Percentiles rank a stretch among this genome's conserved stretches.
Evolutionary conservation across 37 sponge, comb jelly and placozoan species (phyloP).

Genomic region (Agelas oroides): DNA sequence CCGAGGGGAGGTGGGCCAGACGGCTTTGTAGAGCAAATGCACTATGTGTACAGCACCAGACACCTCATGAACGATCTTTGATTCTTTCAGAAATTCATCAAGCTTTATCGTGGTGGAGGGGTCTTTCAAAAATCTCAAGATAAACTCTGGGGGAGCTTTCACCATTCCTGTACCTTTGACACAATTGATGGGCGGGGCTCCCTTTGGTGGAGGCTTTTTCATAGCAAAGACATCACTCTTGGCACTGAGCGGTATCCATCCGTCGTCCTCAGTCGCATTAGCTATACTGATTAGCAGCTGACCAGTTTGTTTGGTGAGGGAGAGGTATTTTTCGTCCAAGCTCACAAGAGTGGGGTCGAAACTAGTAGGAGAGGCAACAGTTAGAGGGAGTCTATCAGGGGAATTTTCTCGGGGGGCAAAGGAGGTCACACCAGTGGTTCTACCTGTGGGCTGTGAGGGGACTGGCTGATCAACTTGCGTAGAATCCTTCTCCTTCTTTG

Average conservation of each 20-base stretch:
- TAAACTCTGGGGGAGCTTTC: constrained; percentile 69
- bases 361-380: not conserved
- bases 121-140: constrained; percentile 50
- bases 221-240: constrained; percentile 58
- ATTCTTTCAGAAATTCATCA: constrained; percentile 73
- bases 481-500: not conserved
- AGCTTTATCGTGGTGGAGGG: constrained; percentile 4
- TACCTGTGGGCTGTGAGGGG: not conserved
- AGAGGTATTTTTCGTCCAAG: constrained; percentile 13
- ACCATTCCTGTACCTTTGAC: constrained; percentile 74
- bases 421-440: not conserved
- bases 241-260: constrained; percentile 51
- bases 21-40: constrained; percentile 66
- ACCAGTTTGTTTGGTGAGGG: constrained; percentile 1
- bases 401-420: not conserved
- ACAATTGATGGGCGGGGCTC: constrained; percentile 63
- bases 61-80: constrained; percentile 21
- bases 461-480: not conserved
- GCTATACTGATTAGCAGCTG: constrained; percentile 19
- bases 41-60: constrained; percentile 22
- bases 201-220: constrained; percentile 55
- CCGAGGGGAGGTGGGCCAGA: constrained; percentile 81
- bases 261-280: constrained; percentile 46
- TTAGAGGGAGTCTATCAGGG: not conserved
- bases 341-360: not conserved